phyloP scores from a whole-genome alignment of 2,888 invertebrate genomes.

The Drosophila tanythrix region DNA sequence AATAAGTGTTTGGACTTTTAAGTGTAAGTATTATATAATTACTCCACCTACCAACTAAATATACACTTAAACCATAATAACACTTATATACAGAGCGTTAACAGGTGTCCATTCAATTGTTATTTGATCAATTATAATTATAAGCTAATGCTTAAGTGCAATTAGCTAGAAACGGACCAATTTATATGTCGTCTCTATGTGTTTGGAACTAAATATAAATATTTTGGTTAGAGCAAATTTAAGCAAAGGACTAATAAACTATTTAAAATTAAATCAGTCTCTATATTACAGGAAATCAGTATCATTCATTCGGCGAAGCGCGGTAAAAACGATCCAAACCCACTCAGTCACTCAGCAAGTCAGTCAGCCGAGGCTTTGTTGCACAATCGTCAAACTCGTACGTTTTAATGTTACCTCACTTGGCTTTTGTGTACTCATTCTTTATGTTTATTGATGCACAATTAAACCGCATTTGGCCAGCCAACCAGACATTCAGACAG shows the following conservation, averaged over 20 bases:
- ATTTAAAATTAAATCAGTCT: slow-evolving; percentile 8
- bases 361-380: slow-evolving; percentile 58
- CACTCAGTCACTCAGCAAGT: slow-evolving; percentile 53
- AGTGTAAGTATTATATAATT: slow-evolving; percentile 27
- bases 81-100: not conserved
- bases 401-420: slow-evolving; percentile 52
- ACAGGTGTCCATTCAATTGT: slow-evolving; percentile 32
- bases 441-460: slow-evolving; percentile 68
- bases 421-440: slow-evolving; percentile 52
- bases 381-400: slow-evolving; percentile 52
- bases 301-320: slow-evolving; percentile 44
- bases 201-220: not conserved
- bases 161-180: not conserved
- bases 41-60: not conserved
- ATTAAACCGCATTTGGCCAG: slow-evolving; percentile 69
- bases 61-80: not conserved
- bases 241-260: not conserved
- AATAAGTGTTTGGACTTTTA: not conserved
- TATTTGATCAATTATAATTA: not conserved
- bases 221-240: not conserved
- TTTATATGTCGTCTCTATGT: not conserved
- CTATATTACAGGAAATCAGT: slow-evolving; percentile 28
- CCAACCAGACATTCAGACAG: slow-evolving; percentile 48
- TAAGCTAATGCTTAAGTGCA: not conserved
- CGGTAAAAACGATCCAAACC: slow-evolving; percentile 40